Base-by-base conservation (phyloP, 1,140 invertebrate species). In the Oedothorax gibbosus region DNA sequence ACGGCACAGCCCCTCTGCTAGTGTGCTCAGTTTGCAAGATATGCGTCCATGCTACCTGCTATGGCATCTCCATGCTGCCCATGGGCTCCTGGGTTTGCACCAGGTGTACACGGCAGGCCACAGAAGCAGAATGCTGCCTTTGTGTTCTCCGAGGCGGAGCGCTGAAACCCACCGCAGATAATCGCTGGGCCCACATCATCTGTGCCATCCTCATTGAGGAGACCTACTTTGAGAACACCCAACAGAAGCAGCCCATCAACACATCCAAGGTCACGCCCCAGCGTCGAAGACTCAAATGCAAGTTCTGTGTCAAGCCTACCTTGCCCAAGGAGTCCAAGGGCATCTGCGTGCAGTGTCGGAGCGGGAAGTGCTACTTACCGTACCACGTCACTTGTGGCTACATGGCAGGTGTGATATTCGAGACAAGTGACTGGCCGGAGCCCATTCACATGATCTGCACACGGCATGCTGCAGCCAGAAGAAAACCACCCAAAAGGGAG, bases 91-190 rank as follows among this genome's bases (percentile, higher is more conserved):
- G 85, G 85, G 57, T 35, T 11, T 86, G 85, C 54, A 69, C 66
- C n/a, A 51, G 76, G 20, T 85, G 83, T 54, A 10, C 65, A 69
- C 51, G 20, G 14, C n/a, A 69, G 35, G 83, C 83, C 15, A 7
- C 15, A 21, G 49, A 77, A 53, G 75, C 90, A 89, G 87, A 88
- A 71, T 92, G 91, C 86, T 89, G 87, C 86, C 77, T 94, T 68
- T 94, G 93, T 88, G 90, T 90, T 20, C 89, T 93, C 88, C 88
- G 91, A 68, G 93, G 93, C 21, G 93, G 93, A 56, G 93, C 93
- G 9, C 87, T 94, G 50, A 94, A 94, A 87, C 89, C 90, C 21
- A 93, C 92, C 10, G 92, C 90, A 57, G 91, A 93, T 92, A 92
- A 92, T 90, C 90, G 20, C 91, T 93, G 92, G 92, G 91, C 91